A percentile compares a stretch with the other conserved stretches of the same genome.
Evolutionary conservation across 2,888 invertebrate genomes (phyloP).

Genomic region (Leptura quadrifasciata): DNA sequence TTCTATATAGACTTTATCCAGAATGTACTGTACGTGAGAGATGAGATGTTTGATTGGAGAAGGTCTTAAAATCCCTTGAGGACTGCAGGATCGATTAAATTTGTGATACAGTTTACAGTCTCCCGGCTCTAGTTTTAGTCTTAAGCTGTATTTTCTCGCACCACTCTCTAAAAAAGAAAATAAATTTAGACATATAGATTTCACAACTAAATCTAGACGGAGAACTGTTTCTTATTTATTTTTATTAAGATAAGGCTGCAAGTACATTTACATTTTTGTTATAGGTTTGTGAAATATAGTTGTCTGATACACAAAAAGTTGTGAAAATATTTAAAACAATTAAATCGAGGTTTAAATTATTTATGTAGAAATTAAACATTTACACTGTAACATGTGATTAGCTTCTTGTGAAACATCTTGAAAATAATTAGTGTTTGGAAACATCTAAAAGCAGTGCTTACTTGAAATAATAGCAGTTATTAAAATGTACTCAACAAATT

Average conservation of each 20-base stretch:
- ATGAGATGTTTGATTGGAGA: conserved; percentile 1
- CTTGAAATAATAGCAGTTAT: no score
- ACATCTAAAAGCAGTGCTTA: no score
- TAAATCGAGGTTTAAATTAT: no score
- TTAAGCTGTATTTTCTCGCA: not conserved
- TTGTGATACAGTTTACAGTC: conserved; percentile 1
- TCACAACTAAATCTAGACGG: not conserved
- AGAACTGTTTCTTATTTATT: not conserved
- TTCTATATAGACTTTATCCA: conserved; percentile 1
- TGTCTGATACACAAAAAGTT: no score
- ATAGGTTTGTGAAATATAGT: no score
- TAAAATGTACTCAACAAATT: no score
- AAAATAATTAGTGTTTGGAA: no score
- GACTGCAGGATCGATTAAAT: not conserved
- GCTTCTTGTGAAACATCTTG: no score
- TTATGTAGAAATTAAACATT: no score
- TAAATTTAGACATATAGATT: not conserved
- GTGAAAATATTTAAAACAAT: no score
- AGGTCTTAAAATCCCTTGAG: not conserved
- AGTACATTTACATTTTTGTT: no score
- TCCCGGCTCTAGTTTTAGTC: not conserved
- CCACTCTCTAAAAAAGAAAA: not conserved
- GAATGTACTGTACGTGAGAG: conserved; percentile 1
- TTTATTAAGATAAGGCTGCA: not conserved
- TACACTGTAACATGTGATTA: no score